Evolutionary conservation across 2,113 vertebrate species (phyloP).

Genomic region (Pseudorectes ferrugineus): DNA sequence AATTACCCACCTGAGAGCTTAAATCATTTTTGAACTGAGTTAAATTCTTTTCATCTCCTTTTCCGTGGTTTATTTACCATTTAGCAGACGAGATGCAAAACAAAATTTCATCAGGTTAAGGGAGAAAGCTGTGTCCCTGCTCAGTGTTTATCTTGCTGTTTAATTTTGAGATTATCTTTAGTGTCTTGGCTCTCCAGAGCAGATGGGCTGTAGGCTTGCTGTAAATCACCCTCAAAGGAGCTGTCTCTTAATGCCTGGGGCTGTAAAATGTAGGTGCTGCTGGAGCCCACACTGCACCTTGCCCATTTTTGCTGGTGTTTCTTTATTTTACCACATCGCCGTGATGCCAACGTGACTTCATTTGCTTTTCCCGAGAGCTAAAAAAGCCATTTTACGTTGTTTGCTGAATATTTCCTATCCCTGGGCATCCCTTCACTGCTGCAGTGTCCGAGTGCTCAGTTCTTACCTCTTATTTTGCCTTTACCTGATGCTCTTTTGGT

Average conservation of each 20-base stretch:
- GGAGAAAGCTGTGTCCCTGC: not conserved
- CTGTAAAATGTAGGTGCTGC: not conserved
- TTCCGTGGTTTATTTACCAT: not conserved
- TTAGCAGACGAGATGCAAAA: not conserved
- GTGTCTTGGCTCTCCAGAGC: constrained; percentile 15
- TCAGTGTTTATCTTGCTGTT: constrained; percentile 8
- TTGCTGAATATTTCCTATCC: not conserved
- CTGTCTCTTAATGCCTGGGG: not conserved
- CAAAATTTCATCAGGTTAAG: not conserved
- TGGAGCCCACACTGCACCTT: not conserved
- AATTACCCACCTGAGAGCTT: not conserved
- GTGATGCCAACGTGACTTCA: rapidly evolving
- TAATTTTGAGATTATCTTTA: constrained; percentile 28
- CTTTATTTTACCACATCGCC: not conserved
- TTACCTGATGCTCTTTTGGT: not conserved
- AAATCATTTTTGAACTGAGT: not conserved
- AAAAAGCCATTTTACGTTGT: rapidly evolving
- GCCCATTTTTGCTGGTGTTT: not conserved
- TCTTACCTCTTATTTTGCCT: not conserved
- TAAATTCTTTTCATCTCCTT: not conserved
- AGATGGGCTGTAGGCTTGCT: constrained; percentile 51
- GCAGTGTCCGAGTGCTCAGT: not conserved
- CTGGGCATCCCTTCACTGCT: rapidly evolving
- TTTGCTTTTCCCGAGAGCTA: not conserved
- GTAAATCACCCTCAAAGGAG: constrained; percentile 41